Conservation (phyloP, 2,113 vertebrate genomes). For the Clupea harengus region DNA sequence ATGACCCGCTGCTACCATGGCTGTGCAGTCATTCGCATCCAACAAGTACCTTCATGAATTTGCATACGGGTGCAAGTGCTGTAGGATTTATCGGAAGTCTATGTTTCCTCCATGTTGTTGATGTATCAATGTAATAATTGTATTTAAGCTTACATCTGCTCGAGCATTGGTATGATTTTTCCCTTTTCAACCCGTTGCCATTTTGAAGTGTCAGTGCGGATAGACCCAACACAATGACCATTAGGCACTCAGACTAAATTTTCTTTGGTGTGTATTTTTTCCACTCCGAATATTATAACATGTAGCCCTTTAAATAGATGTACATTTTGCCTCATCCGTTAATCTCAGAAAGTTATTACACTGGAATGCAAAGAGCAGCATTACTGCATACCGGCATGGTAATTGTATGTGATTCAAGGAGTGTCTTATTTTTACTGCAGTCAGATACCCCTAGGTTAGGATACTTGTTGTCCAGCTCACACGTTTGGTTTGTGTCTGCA, state of each 20-base stretch:
- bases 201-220: constrained; percentile 1
- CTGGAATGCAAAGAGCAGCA: not conserved
- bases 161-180: not conserved
- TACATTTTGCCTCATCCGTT: not conserved
- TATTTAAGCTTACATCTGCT: not conserved
- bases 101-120: not conserved
- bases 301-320: not conserved
- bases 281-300: not conserved
- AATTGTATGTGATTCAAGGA: not conserved
- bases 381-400: not conserved
- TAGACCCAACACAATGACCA: not conserved
- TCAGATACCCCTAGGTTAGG: not conserved
- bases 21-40: not conserved
- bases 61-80: not conserved
- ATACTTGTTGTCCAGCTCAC: not conserved
- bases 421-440: not conserved
- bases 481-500: not conserved
- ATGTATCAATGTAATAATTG: not conserved
- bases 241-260: not conserved
- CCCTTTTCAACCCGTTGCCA: not conserved
- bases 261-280: not conserved
- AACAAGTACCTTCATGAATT: not conserved
- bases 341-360: not conserved
- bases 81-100: not conserved
- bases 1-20: not conserved